phyloP scores from a whole-genome alignment of 2,888 invertebrate genomes.

The Melieria crassipennis region DNA sequence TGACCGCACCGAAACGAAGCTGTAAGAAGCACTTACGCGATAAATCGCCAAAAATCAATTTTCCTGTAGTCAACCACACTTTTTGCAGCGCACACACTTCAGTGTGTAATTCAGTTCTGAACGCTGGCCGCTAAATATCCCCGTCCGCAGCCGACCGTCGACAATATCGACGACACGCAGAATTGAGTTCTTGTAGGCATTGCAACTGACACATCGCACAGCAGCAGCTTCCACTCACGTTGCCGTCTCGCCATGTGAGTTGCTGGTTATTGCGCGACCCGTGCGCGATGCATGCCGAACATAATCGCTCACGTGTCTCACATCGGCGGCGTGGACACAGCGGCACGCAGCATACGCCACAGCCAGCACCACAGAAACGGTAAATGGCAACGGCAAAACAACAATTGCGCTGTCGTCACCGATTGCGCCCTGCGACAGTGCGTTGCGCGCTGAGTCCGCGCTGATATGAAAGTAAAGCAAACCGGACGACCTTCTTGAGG shows the following conservation, averaged over 20 bases:
- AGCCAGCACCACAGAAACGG: background rate
- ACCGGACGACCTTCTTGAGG: conserved; percentile 62
- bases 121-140: no score
- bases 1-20: background rate
- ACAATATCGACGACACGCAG: background rate
- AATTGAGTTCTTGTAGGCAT: conserved; percentile 25
- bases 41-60: background rate
- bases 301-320: conserved; percentile 25
- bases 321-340: background rate
- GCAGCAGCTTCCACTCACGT: background rate
- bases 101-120: no score
- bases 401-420: no score
- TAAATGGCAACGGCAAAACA: background rate
- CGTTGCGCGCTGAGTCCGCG: background rate
- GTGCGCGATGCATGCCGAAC: background rate
- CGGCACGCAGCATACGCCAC: no score
- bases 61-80: background rate
- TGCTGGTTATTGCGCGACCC: background rate
- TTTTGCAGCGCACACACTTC: no score
- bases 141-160: no score
- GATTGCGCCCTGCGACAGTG: background rate
- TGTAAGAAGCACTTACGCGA: no score
- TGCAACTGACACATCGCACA: conserved; percentile 18
- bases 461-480: conserved; percentile 53
- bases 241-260: background rate